Base-by-base conservation (phyloP, 2,797 vertebrate genomes). In the Sebastes nivosus region DNA sequence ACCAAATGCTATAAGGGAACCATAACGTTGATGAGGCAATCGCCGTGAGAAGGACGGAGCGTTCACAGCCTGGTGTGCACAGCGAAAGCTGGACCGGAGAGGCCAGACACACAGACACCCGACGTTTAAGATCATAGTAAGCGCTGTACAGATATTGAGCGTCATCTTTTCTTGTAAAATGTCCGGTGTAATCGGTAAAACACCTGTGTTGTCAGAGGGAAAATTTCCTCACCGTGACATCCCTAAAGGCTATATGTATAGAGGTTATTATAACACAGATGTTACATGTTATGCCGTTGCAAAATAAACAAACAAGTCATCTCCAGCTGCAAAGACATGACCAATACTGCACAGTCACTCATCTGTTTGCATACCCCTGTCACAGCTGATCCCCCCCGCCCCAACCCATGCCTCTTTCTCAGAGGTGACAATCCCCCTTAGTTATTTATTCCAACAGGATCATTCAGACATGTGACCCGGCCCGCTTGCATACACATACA, bases 361-460 rank as follows among this genome's bases (percentile, higher is more conserved):
- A 52, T 78, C 55, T 65, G 67, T 55, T 68, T 36, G 27, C 60
- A 34, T 74, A 5, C 52, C 10, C 38, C 67, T 57, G 18, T 86
- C 79, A 65, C 75, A 87, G 83, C 71, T 82, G 81, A 81, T 61
- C 4, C 71, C 18, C 61, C 52, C 22, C 67, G 0, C n/a, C 57
- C 54, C 24, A 8, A 24, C 22, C 66, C 42, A n/a, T 73, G 38
- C 32, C 68, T 50, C 78, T 75, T 46, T 77, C 72, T 80, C 52
- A 86, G 78, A 86, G 84, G 89, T 90, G 90, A 87, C 79, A 86
- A 88, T 89, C 81, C 85, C 72, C 80, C 83, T 58, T 82, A 59
- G 92, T 89, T 93, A 93, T 93, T 93, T 90, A 87, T 94, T 94
- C 89, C 87, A 82, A 29, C 84, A 59, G 72, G 85, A 87, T 93